These are phyloP conservation scores for Peromyscus californicus DNA, from an alignment of 2,113 vertebrate genomes.

Conservation along the genomic window DNA sequence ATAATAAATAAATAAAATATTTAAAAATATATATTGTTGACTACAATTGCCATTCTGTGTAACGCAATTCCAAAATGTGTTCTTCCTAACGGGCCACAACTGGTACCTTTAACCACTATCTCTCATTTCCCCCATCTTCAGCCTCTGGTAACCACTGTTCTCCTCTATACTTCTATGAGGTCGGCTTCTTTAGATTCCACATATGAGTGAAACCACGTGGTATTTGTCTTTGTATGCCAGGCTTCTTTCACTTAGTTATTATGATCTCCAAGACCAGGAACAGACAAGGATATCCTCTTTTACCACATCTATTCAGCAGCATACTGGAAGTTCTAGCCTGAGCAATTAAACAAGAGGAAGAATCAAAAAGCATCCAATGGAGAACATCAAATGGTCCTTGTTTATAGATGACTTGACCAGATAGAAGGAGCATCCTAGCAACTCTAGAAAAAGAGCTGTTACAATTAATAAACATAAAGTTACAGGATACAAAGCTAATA, in stretches of 20 bases:
- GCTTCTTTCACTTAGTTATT: constrained; percentile 15
- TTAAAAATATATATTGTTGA: too few relatives aligned
- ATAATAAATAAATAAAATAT: too few relatives aligned
- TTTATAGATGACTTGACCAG: neutral
- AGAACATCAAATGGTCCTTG: neutral
- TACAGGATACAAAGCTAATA: neutral
- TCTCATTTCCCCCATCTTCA: neutral
- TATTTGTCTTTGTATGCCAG: constrained; percentile 17
- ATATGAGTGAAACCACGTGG: neutral
- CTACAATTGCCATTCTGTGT: neutral
- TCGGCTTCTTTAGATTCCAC: neutral
- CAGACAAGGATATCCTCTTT: neutral
- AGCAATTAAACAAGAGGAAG: neutral
- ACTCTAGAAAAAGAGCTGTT: neutral
- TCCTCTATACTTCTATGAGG: neutral
- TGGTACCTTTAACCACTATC: neutral
- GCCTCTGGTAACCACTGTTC: neutral
- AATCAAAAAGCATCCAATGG: neutral
- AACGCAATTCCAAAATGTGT: neutral
- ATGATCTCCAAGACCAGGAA: neutral
- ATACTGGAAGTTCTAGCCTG: neutral
- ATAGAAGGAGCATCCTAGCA: neutral
- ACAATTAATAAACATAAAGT: neutral
- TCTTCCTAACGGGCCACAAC: neutral
- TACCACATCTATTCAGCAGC: neutral